Conservation (phyloP, 2,797 vertebrate genomes). For the Siniperca obscura region DNA sequence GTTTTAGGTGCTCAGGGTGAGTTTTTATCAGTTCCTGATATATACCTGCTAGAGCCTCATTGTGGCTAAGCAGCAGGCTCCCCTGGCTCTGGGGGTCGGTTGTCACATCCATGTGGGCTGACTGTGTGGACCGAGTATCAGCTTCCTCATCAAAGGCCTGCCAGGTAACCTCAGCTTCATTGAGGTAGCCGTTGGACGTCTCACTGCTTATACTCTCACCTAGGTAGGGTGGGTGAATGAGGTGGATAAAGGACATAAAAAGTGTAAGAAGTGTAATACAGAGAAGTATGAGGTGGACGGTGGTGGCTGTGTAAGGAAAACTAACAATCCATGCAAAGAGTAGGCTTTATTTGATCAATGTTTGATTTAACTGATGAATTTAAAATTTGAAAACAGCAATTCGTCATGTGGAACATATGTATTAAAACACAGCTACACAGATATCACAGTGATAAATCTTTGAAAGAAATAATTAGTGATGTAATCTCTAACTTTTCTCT, state of each 20-base stretch:
- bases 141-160: slow-evolving; percentile 90
- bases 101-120: slow-evolving; percentile 83
- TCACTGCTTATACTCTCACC: slow-evolving; percentile 95
- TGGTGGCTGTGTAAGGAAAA: slow-evolving; percentile 2
- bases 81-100: slow-evolving; percentile 85
- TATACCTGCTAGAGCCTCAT: slow-evolving; percentile 93
- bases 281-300: neutral
- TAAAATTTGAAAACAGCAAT: neutral
- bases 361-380: slow-evolving; percentile 2
- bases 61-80: slow-evolving; percentile 92
- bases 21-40: neutral
- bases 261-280: neutral
- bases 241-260: slow-evolving; percentile 5
- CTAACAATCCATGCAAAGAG: neutral
- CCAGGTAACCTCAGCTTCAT: slow-evolving; percentile 88
- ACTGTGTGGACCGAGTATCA: slow-evolving; percentile 87
- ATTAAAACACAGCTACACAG: neutral
- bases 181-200: slow-evolving; percentile 86
- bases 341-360: neutral
- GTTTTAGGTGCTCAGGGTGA: neutral
- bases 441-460: neutral
- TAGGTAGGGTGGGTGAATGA: slow-evolving; percentile 57
- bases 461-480: neutral
- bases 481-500: slow-evolving; percentile 89
- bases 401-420: neutral